Conservation (phyloP, 2,797 vertebrate genomes). For the Hemibagrus guttatus region DNA sequence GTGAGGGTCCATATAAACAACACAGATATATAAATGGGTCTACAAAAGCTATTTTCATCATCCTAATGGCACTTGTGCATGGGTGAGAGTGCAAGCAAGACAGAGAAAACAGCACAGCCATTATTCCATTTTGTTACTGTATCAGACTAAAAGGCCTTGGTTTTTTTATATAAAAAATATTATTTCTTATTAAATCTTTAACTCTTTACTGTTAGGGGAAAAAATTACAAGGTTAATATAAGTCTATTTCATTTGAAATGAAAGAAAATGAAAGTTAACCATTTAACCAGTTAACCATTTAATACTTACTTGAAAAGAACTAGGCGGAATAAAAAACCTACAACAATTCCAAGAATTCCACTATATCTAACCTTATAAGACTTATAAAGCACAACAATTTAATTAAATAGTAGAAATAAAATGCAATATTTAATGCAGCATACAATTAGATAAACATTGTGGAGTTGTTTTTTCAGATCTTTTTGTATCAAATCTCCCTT, state of each 20-base stretch:
- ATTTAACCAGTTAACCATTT: neutral
- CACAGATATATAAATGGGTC: constrained; percentile 8
- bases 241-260: neutral
- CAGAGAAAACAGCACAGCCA: neutral
- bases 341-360: neutral
- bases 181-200: no score
- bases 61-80: constrained; percentile 10
- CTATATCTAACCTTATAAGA: neutral
- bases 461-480: neutral
- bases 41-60: constrained; percentile 27
- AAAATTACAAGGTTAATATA: neutral
- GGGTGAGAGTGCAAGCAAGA: neutral
- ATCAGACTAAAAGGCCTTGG: neutral
- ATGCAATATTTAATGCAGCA: neutral
- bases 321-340: neutral
- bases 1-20: constrained; percentile 15
- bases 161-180: neutral
- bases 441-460: neutral
- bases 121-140: neutral
- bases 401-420: neutral
- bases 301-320: neutral
- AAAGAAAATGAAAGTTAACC: neutral
- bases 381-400: no score
- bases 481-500: neutral
- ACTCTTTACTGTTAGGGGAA: neutral